Base-by-base conservation (phyloP, 2,113 vertebrate species). In the Ornithorhynchus anatinus region DNA sequence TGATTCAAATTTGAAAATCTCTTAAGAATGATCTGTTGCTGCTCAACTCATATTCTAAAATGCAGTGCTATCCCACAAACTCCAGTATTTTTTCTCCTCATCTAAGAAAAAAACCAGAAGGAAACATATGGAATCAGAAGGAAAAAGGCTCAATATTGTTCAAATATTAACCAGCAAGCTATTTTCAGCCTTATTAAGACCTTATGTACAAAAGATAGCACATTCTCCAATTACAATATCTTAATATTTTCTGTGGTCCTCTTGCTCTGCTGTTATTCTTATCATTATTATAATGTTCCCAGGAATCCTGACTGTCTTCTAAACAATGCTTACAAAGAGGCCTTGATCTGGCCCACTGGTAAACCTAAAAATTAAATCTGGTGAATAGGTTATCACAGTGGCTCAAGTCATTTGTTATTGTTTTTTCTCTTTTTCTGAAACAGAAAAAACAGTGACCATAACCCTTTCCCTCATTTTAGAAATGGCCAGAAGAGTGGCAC, bases 131-230 rank as follows among this genome's bases (percentile, higher is more conserved):
- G 66, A 42, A 47, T 36, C 65, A 40, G 29, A 47, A 62, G 44
- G 58, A 40, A 40, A 7, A 35, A 7, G 32, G 9, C 50, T 33
- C 32, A 40, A 4, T 25, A 68, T 48, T 75, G 74, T 77, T 65
- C 53, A 67, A 75, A 67, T 70, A 61, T 44, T 77, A 82, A 78
- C 77, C 69, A 75, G 50, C 77, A 72, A 75, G 50, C 64, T 82
- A 72, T 81, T 64, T 81, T 73, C 22, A 80, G 53, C 14, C 25
- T 67, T 63, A 61, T 54, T 23, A 80, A 77, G 19, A 56, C 54
- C 61, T 40, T 70, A 75, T 64, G 75, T 58, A 73, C 50, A 73
- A 77, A 76, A 77, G 52, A 19, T 4, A 38, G 45, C 66, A 25
- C 13, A 47, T 48, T 54, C 17, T 61, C 35, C 22, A 80, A 77